Percentiles rank a stretch among this genome's conserved stretches.
phyloP scores from a whole-genome alignment of 2,113 vertebrate species.

The Oryctolagus cuniculus region mOryCun1.1 NC_091441.1:77355501-77356000 shows the following conservation, averaged over 20 bases:
- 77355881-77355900: neutral
- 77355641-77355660: neutral
- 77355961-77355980: neutral
- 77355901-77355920: neutral
- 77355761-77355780: neutral
- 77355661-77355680: neutral
- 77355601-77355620: neutral
- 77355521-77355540: neutral
- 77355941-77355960: neutral
- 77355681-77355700: neutral
- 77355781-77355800: neutral
- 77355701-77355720: too few relatives aligned
- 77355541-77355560: neutral
- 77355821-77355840: neutral
- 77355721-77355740: neutral
- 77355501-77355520: fast-evolving
- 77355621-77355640: neutral
- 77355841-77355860: too few relatives aligned
- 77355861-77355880: neutral
- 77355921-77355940: neutral
- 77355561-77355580: neutral
- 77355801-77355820: neutral
- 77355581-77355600: neutral
- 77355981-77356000: neutral
- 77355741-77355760: neutral